These are phyloP conservation scores for Lasius platythorax DNA, from an alignment of 2,888 invertebrate species.

Conservation along the genomic window DNA sequence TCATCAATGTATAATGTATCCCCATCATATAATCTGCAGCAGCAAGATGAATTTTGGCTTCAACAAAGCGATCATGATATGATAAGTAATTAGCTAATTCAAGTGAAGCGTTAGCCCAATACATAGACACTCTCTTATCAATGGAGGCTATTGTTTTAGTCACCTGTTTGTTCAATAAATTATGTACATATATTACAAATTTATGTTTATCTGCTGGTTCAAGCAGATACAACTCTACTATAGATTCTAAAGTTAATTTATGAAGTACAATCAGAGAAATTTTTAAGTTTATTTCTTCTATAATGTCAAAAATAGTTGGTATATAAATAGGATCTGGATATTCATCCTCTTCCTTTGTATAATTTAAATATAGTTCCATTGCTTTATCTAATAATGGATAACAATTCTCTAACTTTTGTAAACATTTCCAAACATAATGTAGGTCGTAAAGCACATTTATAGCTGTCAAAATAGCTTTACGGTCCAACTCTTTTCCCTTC, in stretches of 20 bases:
- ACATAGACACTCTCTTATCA: neutral
- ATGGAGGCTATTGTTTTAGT: no score
- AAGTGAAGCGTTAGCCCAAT: neutral
- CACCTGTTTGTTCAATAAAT: neutral
- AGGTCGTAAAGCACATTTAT: neutral
- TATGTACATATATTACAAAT: neutral
- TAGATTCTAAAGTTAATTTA: neutral
- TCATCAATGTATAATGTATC: neutral
- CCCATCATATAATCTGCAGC: neutral
- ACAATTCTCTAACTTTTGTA: neutral
- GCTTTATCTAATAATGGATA: neutral
- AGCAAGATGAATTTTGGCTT: neutral
- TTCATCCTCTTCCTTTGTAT: neutral
- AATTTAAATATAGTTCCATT: neutral
- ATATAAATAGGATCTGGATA: neutral
- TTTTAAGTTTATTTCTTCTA: neutral
- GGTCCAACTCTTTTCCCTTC: neutral
- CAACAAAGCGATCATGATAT: neutral
- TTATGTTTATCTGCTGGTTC: neutral
- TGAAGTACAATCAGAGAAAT: neutral
- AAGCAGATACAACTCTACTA: neutral
- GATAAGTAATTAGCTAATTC: neutral
- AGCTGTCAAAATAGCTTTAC: constrained; percentile 1
- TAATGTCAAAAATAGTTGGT: neutral
- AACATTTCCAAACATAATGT: neutral